These are phyloP conservation scores for Istiophorus platypterus DNA, from an alignment of 2,113 vertebrate species.

Conservation along the genomic window DNA sequence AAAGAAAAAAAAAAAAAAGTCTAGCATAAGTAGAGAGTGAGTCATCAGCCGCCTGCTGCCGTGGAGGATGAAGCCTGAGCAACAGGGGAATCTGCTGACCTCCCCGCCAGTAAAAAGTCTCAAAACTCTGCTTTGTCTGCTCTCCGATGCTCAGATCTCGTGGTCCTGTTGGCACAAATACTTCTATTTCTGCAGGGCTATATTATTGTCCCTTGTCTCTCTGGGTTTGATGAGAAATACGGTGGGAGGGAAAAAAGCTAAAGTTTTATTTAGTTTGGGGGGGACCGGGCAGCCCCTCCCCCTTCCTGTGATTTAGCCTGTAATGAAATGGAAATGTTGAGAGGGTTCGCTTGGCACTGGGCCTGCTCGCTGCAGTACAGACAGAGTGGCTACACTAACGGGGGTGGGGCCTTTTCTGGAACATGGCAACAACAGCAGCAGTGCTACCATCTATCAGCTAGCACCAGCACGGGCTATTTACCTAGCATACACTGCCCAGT, in stretches of 20 bases:
- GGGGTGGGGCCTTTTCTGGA: constrained; percentile 57
- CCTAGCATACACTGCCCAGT: constrained; percentile 6
- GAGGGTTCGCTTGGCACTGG: constrained; percentile 60
- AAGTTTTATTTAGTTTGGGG: constrained; percentile 63
- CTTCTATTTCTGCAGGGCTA: constrained; percentile 45
- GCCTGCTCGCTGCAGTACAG: constrained; percentile 71
- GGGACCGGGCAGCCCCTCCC: constrained; percentile 49
- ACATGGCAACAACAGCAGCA: constrained; percentile 49
- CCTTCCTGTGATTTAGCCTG: constrained; percentile 63
- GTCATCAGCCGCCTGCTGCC: constrained; percentile 71
- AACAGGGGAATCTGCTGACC: constrained; percentile 68
- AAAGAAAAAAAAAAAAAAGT: constrained; percentile 32
- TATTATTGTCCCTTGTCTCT: constrained; percentile 34
- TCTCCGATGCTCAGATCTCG: constrained; percentile 38
- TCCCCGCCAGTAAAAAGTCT: constrained; percentile 33
- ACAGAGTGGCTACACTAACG: constrained; percentile 34
- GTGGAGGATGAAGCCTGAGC: constrained; percentile 28
- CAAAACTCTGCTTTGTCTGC: constrained; percentile 69
- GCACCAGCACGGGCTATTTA: constrained; percentile 28
- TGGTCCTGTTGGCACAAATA: constrained; percentile 47
- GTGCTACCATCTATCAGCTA: constrained; percentile 35
- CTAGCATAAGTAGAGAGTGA: constrained; percentile 70
- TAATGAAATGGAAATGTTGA: constrained; percentile 80
- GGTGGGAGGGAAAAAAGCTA: constrained; percentile 38
- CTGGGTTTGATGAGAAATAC: constrained; percentile 1